phyloP scores from a whole-genome alignment of 2,113 vertebrate genomes.

The Amblyornis subalaris region DNA sequence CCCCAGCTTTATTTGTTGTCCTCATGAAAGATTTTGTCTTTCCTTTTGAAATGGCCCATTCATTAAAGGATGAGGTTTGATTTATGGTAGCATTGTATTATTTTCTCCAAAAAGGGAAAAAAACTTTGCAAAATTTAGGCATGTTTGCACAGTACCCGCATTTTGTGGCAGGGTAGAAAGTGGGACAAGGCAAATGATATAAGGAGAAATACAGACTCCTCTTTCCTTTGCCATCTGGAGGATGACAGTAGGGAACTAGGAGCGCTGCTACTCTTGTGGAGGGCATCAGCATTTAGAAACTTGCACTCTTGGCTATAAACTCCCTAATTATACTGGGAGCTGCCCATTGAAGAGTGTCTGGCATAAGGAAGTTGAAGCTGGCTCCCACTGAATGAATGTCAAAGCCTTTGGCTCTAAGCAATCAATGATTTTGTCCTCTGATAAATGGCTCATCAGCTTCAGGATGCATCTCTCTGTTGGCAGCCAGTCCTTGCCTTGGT shows the following conservation, averaged over 20 bases:
- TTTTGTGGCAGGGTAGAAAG: not conserved
- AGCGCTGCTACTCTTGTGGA: not conserved
- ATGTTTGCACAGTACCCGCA: rapidly evolving
- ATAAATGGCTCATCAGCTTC: not conserved
- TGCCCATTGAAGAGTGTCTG: not conserved
- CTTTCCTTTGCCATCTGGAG: not conserved
- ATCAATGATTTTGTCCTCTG: not conserved
- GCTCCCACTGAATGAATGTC: not conserved
- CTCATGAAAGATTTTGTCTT: not conserved
- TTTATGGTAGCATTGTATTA: not conserved
- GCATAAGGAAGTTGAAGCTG: not conserved
- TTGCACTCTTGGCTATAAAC: not conserved
- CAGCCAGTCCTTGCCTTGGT: not conserved
- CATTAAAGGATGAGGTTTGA: not conserved
- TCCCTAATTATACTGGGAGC: not conserved
- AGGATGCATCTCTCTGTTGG: not conserved
- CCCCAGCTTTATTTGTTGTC: not conserved
- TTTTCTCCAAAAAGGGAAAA: not conserved
- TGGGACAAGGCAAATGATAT: not conserved
- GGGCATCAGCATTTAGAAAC: not conserved
- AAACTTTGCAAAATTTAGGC: not conserved
- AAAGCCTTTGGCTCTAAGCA: not conserved
- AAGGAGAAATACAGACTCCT: not conserved
- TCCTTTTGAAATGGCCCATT: not conserved
- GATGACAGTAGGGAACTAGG: not conserved